phyloP scores from a whole-genome alignment of 2,888 invertebrate species.

The Anodontia alba region DNA sequence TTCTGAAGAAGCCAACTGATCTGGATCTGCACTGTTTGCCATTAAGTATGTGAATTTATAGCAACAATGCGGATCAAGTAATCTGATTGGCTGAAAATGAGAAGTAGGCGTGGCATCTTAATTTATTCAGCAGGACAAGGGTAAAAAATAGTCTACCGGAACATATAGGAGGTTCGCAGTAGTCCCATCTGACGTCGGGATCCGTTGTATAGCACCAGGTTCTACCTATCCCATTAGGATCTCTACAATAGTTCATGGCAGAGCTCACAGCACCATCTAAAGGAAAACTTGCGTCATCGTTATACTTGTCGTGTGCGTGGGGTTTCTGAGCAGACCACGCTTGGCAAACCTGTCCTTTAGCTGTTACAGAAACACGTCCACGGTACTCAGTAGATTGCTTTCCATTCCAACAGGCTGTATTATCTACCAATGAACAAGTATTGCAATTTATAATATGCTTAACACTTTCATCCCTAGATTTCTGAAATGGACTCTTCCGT shows the following conservation, averaged over 20 bases:
- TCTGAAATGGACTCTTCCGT: too few relatives aligned
- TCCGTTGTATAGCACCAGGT: not conserved
- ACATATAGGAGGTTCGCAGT: not conserved
- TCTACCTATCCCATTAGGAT: not conserved
- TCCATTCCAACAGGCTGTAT: not conserved
- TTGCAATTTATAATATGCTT: too few relatives aligned
- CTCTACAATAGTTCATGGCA: not conserved
- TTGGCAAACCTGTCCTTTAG: not conserved
- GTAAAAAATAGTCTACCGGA: too few relatives aligned
- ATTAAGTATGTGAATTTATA: too few relatives aligned
- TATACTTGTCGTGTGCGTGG: not conserved
- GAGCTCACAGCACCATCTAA: not conserved
- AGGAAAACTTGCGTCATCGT: not conserved
- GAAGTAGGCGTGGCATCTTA: too few relatives aligned
- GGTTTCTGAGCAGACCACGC: not conserved
- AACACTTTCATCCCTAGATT: too few relatives aligned
- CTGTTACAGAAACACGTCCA: not conserved
- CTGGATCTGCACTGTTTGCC: too few relatives aligned
- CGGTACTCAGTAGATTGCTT: not conserved
- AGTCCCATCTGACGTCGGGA: not conserved
- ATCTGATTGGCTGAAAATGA: too few relatives aligned
- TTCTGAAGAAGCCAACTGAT: too few relatives aligned
- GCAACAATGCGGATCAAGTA: too few relatives aligned
- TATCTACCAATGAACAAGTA: too few relatives aligned
- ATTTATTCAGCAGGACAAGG: too few relatives aligned